Evolutionary conservation across 2,888 invertebrate genomes (phyloP).

Genomic region (Julus scandinavius): DNA sequence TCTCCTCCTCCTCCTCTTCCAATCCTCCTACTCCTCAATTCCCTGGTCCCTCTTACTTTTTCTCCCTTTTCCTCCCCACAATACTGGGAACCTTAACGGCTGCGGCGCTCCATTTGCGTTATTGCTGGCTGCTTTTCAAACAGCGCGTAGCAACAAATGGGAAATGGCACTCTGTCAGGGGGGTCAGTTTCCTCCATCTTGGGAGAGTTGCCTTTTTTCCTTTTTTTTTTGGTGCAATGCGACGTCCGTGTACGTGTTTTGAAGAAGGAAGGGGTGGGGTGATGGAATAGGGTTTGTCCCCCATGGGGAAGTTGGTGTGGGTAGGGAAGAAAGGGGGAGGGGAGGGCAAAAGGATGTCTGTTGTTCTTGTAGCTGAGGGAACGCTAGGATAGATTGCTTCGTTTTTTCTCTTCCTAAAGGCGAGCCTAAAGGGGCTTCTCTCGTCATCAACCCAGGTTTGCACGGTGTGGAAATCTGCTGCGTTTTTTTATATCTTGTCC

Average conservation of each 20-base stretch:
- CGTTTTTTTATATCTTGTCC: constrained; percentile 1
- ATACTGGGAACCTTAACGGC: constrained; percentile 1
- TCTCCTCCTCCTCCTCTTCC: not conserved
- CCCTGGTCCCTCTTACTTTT: too few species aligned
- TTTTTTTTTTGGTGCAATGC: constrained; percentile 11
- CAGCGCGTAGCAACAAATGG: constrained; percentile 27
- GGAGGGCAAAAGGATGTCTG: constrained; percentile 54
- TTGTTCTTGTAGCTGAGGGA: constrained; percentile 27
- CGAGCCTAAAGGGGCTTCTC: constrained; percentile 6
- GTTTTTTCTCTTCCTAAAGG: not conserved
- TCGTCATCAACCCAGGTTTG: constrained; percentile 11
- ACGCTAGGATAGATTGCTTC: not conserved
- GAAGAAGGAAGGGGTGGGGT: constrained; percentile 58
- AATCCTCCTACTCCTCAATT: not conserved
- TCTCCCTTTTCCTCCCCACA: not conserved
- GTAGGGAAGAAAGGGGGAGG: constrained; percentile 62
- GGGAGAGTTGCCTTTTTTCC: not conserved
- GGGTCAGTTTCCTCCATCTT: constrained; percentile 24
- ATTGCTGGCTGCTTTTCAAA: constrained; percentile 39
- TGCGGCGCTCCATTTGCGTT: constrained; percentile 39
- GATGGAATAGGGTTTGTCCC: constrained; percentile 57
- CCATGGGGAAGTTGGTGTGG: constrained; percentile 57
- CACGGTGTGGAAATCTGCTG: not conserved
- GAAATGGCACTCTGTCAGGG: constrained; percentile 24
- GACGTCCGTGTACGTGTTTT: constrained; percentile 36